A percentile compares a stretch with the other conserved stretches of the same genome.
phyloP scores from a whole-genome alignment of 2,888 invertebrate species.

The Brenthis daphne region DNA sequence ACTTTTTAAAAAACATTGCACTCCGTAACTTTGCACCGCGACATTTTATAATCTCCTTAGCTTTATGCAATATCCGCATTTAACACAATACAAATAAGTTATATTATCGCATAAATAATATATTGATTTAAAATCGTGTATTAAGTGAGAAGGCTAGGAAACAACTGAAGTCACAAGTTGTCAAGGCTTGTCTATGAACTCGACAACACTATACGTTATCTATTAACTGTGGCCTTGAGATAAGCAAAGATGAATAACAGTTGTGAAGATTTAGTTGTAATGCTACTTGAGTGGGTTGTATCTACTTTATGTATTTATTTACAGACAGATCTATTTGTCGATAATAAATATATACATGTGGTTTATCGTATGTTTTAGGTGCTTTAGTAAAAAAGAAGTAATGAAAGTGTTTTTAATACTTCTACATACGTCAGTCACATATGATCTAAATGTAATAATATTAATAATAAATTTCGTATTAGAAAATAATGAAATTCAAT shows the following conservation, averaged over 20 bases:
- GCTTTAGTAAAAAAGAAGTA: too few species aligned
- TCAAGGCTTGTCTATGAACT: constrained; percentile 35
- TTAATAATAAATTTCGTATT: background rate
- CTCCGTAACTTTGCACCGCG: background rate
- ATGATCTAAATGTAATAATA: background rate
- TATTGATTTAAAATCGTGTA: constrained; percentile 18
- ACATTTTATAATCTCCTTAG: constrained; percentile 9
- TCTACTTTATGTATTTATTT: background rate
- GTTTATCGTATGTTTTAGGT: too few species aligned
- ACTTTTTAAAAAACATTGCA: constrained; percentile 69
- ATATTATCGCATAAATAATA: constrained; percentile 7
- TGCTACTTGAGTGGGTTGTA: background rate
- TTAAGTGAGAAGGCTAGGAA: constrained; percentile 17
- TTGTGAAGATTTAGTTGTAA: constrained; percentile 2
- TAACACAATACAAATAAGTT: constrained; percentile 4
- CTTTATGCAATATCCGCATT: background rate
- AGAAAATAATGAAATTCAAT: constrained; percentile 12
- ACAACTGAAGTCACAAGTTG: constrained; percentile 35
- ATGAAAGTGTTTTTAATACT: too few species aligned
- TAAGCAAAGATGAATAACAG: constrained; percentile 22
- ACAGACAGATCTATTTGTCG: too few species aligned
- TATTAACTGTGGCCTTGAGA: constrained; percentile 27
- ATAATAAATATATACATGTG: too few species aligned
- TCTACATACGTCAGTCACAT: too few species aligned
- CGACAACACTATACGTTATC: constrained; percentile 15